Percentiles rank a stretch among this genome's conserved stretches.
phyloP scores from a whole-genome alignment of 2,113 vertebrate species.

The Pachyramphus minor region DNA sequence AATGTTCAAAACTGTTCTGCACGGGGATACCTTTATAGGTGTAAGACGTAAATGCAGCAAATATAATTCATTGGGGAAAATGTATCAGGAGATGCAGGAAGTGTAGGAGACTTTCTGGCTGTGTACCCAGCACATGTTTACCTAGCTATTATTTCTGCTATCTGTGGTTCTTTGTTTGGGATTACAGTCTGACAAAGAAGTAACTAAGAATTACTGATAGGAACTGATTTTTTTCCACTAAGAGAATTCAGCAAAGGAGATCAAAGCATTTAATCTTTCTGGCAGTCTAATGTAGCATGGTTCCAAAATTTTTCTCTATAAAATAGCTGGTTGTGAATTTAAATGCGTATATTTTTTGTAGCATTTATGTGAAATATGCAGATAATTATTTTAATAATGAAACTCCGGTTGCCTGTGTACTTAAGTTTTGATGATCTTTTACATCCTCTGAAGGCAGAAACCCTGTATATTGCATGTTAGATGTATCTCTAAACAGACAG shows the following conservation, averaged over 20 bases:
- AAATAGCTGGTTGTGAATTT: not conserved
- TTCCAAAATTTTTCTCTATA: not conserved
- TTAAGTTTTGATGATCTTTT: not conserved
- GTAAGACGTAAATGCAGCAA: not conserved
- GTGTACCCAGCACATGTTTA: not conserved
- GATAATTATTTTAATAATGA: not conserved
- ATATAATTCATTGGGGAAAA: not conserved
- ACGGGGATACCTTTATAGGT: too few relatives aligned
- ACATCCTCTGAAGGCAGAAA: not conserved
- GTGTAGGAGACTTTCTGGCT: not conserved
- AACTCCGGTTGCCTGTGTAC: not conserved
- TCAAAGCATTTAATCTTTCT: not conserved
- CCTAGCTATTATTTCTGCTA: not conserved
- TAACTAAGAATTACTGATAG: not conserved
- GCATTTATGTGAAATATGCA: not conserved
- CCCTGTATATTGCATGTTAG: rapidly evolving
- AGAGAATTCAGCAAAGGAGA: not conserved
- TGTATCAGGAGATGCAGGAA: not conserved
- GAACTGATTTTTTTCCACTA: not conserved
- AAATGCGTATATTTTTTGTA: not conserved
- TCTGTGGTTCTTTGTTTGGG: not conserved
- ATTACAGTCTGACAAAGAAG: not conserved
- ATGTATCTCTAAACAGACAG: not conserved
- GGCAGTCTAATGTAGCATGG: not conserved
- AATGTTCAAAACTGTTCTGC: not conserved